A percentile compares a stretch with the other conserved stretches of the same genome.
Evolutionary conservation across 35 echinoderm and acorn worm species (phyloP).

Genomic region (Hemicentrotus pulcherrimus): DNA sequence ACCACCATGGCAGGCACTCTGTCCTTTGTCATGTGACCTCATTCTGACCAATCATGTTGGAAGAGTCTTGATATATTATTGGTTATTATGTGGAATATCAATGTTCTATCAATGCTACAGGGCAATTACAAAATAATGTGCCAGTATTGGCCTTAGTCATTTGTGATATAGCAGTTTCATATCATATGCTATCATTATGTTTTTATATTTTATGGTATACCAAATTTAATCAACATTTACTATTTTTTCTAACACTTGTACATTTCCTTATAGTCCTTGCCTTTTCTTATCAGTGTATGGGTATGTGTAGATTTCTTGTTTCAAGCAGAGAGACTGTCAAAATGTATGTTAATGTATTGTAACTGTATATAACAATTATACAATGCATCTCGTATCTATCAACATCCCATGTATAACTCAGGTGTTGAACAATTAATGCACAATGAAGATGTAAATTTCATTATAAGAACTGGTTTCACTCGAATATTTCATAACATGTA

Average conservation of each 20-base stretch:
- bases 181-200: not conserved
- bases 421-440: not conserved
- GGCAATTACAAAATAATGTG: not conserved
- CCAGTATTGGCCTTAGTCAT: not conserved
- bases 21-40: too few species aligned
- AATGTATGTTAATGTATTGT: not conserved
- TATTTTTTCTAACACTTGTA: constrained; percentile 14
- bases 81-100: not conserved
- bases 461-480: not conserved
- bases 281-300: not conserved
- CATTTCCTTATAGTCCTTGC: not conserved
- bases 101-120: not conserved
- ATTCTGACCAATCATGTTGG: too few species aligned
- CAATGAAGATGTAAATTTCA: not conserved
- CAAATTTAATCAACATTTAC: not conserved
- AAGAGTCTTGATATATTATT: not conserved
- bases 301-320: not conserved
- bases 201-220: not conserved
- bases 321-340: not conserved
- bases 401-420: not conserved
- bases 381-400: not conserved
- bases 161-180: not conserved
- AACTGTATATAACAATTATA: not conserved
- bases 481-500: not conserved
- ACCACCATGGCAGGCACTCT: too few species aligned